Percentiles rank a stretch among this genome's conserved stretches.
phyloP scores from a whole-genome alignment of 2,888 invertebrate genomes.

The Drosophila merina region DNA sequence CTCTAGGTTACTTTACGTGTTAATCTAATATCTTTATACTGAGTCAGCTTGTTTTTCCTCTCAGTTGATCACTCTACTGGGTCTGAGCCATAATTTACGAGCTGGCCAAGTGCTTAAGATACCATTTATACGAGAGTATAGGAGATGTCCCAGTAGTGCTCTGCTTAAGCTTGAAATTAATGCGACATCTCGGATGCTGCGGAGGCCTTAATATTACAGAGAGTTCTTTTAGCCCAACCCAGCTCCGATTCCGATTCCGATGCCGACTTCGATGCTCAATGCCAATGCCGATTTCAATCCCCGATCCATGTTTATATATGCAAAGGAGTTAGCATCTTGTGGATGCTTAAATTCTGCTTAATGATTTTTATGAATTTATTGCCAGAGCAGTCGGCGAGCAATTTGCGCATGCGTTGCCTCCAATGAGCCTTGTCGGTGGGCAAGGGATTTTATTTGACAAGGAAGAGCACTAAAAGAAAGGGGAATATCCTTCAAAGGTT shows the following conservation, averaged over 20 bases:
- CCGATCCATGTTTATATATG: slow-evolving; percentile 10
- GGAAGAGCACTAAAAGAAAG: slow-evolving; percentile 63
- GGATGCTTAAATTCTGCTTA: slow-evolving; percentile 63
- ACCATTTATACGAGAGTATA: slow-evolving; percentile 52
- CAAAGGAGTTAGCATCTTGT: slow-evolving; percentile 45
- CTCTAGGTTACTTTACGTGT: slow-evolving; percentile 14
- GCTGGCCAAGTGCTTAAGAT: slow-evolving; percentile 60
- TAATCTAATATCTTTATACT: slow-evolving; percentile 17
- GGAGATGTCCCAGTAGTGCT: slow-evolving; percentile 33
- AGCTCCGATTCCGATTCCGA: slow-evolving; percentile 4
- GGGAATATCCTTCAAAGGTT: background rate
- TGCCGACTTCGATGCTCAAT: slow-evolving; percentile 15
- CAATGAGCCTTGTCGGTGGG: slow-evolving; percentile 67
- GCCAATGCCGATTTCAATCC: background rate
- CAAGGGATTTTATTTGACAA: slow-evolving; percentile 5
- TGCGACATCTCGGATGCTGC: slow-evolving; percentile 56
- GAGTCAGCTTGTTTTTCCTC: slow-evolving; percentile 16
- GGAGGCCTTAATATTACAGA: slow-evolving; percentile 41
- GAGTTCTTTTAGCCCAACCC: slow-evolving; percentile 34
- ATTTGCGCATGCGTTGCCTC: slow-evolving; percentile 77
- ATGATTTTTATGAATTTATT: slow-evolving; percentile 78
- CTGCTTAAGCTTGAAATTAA: slow-evolving; percentile 67
- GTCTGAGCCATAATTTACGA: slow-evolving; percentile 58
- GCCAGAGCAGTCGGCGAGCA: slow-evolving; percentile 66
- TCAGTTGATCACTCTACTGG: background rate